A percentile compares a stretch with the other conserved stretches of the same genome.
phyloP scores from a whole-genome alignment of 2,113 vertebrate genomes.

The Crotalus helleri region DNA sequence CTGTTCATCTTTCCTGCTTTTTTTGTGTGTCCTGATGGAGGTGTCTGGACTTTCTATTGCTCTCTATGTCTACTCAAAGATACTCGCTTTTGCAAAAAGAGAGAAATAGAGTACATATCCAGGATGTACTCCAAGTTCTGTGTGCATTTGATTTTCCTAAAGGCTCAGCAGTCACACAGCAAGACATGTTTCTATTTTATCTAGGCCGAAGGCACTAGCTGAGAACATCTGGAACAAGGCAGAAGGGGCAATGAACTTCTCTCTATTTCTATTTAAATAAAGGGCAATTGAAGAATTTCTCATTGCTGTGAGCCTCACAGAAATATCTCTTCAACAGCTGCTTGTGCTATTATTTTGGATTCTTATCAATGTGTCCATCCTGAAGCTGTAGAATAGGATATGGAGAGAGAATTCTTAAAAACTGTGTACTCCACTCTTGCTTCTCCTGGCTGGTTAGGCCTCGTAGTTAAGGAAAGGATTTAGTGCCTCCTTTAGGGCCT shows the following conservation, averaged over 20 bases:
- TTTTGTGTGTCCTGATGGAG: not conserved
- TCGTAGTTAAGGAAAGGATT: not conserved
- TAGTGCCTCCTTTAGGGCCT: not conserved
- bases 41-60: not conserved
- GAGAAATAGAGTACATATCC: not conserved
- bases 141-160: not conserved
- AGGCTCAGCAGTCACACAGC: not conserved
- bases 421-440: not conserved
- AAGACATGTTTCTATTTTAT: not conserved
- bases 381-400: not conserved
- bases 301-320: not conserved
- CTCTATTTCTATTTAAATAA: not conserved
- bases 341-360: not conserved
- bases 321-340: not conserved
- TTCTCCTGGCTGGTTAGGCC: not conserved
- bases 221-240: not conserved
- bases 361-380: not conserved
- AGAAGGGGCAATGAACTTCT: not conserved
- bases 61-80: not conserved
- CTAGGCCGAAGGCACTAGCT: not conserved
- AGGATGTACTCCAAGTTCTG: not conserved
- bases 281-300: not conserved
- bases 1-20: not conserved
- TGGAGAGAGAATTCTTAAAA: not conserved
- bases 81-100: not conserved